phyloP scores from a whole-genome alignment of 1,140 invertebrate genomes.

The Hormaphis cornu region DNA sequence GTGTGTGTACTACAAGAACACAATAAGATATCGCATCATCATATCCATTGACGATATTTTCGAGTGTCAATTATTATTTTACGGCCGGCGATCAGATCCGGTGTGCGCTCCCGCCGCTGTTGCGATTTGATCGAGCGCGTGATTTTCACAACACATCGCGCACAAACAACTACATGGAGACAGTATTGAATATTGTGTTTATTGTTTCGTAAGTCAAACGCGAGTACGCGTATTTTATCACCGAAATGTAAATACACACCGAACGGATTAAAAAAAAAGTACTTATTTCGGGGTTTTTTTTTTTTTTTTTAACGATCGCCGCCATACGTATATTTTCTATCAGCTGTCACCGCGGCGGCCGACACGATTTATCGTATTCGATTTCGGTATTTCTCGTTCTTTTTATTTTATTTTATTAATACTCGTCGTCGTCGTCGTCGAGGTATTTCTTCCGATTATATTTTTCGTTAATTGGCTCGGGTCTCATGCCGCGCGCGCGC shows the following conservation, averaged over 20 bases:
- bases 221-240: background rate
- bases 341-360: conserved; percentile 2
- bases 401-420: conserved; percentile 9
- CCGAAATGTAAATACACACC: background rate
- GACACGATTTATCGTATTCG: conserved; percentile 23
- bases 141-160: too few species aligned
- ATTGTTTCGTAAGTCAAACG: too few species aligned
- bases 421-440: conserved; percentile 1
- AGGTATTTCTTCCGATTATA: conserved; percentile 25
- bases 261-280: conserved; percentile 1
- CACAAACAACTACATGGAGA: too few species aligned
- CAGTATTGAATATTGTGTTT: too few species aligned
- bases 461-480: conserved; percentile 32
- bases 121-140: too few species aligned
- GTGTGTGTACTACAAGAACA: too few species aligned
- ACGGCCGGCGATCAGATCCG: too few species aligned
- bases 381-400: conserved; percentile 26
- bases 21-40: too few species aligned
- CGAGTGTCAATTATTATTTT: too few species aligned
- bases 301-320: background rate
- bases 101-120: too few species aligned
- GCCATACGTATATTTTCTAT: too few species aligned
- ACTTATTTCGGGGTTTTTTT: conserved; percentile 13
- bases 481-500: conserved; percentile 16
- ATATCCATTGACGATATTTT: too few species aligned